These are phyloP conservation scores for Intellagama lesueurii DNA, from an alignment of 2,797 vertebrate species.

Conservation along the genomic window DNA sequence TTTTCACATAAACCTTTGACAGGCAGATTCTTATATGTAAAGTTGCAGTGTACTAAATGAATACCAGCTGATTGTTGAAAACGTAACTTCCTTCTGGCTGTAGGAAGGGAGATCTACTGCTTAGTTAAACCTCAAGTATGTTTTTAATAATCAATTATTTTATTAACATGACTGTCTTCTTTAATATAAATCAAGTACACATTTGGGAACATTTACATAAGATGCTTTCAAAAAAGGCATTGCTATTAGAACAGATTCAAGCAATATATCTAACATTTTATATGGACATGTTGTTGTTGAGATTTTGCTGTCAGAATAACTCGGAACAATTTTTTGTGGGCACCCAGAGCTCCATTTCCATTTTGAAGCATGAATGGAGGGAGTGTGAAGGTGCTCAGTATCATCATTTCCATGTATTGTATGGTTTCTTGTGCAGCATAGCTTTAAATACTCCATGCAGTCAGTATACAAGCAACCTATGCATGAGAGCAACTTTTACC, in stretches of 20 bases:
- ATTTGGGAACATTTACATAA: conserved; percentile 31
- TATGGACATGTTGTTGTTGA: background rate
- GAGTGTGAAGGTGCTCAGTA: background rate
- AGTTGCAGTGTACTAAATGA: conserved; percentile 60
- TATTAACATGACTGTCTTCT: conserved; percentile 45
- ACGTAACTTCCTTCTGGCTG: conserved; percentile 55
- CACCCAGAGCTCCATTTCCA: background rate
- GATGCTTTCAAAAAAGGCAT: conserved; percentile 24
- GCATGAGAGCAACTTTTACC: background rate
- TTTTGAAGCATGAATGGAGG: background rate
- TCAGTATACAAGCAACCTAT: background rate
- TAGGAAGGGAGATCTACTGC: conserved; percentile 52
- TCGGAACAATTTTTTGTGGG: background rate
- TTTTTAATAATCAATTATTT: conserved; percentile 57
- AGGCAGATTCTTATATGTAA: conserved; percentile 58
- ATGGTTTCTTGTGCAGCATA: background rate
- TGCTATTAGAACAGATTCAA: conserved; percentile 21
- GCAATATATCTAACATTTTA: background rate
- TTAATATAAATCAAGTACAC: conserved; percentile 40
- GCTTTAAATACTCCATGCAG: background rate
- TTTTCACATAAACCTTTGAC: conserved; percentile 62
- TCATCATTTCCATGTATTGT: background rate
- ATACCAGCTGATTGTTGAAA: conserved; percentile 64
- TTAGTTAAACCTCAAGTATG: conserved; percentile 60
- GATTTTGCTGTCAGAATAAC: conserved; percentile 6